Evolutionary conservation across 1,140 invertebrate genomes (phyloP), one percentile per base, ranked within the genome.

Genomic region (Trissolcus basalis): DNA sequence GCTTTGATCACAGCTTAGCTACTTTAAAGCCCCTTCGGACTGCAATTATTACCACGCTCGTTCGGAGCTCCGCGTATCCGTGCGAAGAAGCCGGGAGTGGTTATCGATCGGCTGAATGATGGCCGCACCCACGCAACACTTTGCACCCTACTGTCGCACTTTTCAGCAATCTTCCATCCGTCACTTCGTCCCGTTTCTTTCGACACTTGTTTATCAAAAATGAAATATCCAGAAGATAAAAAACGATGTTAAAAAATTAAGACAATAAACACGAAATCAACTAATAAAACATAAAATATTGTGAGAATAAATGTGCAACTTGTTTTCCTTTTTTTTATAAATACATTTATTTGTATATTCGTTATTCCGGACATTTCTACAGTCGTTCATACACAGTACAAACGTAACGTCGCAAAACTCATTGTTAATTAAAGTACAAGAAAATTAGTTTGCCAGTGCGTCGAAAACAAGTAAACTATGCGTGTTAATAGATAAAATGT

Each of bases 321-420:
- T n/a, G n/a, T n/a, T n/a, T n/a, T n/a, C n/a, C n/a, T n/a, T 13
- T 45, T 74, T 56, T 51, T 74, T 73, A 73, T 67, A 73, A 65
- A 74, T 56, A 74, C 55, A 68, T 74, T 68, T 74, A 74, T 68
- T 68, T 74, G 68, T 74, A 74, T 67, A 67, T 65, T 67, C 44
- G 55, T 65, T 73, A 44, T 39, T 50, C 45, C 60, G 48, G 61
- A 49, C 12, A 58, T 68, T 74, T 68, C 70, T 74, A 72, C 55
- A 65, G 41, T 54, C 54, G 48, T 67, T 65, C 48, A 51, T 72
- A 73, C 41, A 73, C 53, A 50, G 47, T 65, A 73, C 68, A 61
- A 71, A 71, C 59, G 51, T 48, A 73, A 73, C 19, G 10, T 54
- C 58, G 48, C 56, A 55, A 47, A 64, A 61, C n/a, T 56, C 10